phyloP scores from a whole-genome alignment of 1,140 invertebrate genomes.

The Formica selysi region DNA sequence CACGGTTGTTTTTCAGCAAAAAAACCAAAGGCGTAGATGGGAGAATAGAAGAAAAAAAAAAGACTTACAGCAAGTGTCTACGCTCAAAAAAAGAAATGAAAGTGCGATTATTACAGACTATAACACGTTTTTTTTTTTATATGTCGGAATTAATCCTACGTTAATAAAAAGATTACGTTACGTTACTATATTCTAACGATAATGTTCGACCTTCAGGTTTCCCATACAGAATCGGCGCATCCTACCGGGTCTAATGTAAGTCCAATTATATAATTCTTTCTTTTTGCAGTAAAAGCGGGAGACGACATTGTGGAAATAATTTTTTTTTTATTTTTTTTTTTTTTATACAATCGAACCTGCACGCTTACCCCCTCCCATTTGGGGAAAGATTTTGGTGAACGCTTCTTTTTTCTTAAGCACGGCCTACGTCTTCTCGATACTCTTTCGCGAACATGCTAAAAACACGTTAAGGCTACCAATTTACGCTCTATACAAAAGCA shows the following conservation, averaged over 20 bases:
- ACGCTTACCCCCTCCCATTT: constrained; percentile 42
- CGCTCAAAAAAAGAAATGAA: constrained; percentile 70
- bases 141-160: constrained; percentile 77
- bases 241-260: constrained; percentile 61
- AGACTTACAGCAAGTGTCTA: constrained; percentile 67
- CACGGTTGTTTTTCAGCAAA: constrained; percentile 78
- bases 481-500: not conserved
- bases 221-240: constrained; percentile 75
- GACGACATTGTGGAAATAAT: constrained; percentile 14
- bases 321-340: not conserved
- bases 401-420: not conserved
- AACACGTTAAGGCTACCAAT: not conserved
- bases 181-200: constrained; percentile 75
- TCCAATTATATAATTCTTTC: constrained; percentile 38
- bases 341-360: constrained; percentile 48
- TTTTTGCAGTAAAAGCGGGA: not conserved
- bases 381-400: constrained; percentile 29
- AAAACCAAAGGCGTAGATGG: constrained; percentile 41
- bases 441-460: constrained; percentile 16
- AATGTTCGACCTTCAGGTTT: constrained; percentile 70
- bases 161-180: constrained; percentile 81
- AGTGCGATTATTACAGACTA: constrained; percentile 60
- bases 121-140: constrained; percentile 61
- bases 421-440: constrained; percentile 4
- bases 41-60: constrained; percentile 68